Evolutionary conservation across 2,888 invertebrate genomes (phyloP), one percentile per base, ranked within the genome.

Genomic region (Monochamus alternatus): DNA sequence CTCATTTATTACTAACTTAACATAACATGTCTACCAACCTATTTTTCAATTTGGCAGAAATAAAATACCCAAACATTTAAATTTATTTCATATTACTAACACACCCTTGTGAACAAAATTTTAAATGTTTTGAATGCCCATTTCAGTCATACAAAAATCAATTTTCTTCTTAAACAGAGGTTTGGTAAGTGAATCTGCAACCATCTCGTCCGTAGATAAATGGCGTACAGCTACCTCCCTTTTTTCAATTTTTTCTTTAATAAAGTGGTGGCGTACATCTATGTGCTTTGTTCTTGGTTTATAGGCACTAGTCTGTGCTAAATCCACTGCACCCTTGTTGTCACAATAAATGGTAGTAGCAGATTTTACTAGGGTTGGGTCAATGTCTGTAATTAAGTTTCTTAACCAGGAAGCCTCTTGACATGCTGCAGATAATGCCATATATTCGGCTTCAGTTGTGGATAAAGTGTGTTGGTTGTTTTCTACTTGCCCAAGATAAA

Each of bases 341-440:
- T 47, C 47, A 47, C 47, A 47, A 47, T 47, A 47, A 47, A 47
- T 47, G 3, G 47, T 12, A 10, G 47, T 47, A 12, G 5, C 10
- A 10, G 47, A 10, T 47, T 47, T 12, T 47, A 47, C 47, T 8
- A 47, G 47, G 12, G 47, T 47, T 47, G 47, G 47, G n/a, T 58
- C 58, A 22, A 58, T 22, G 4, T 58, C 14, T 7, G 7, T 58
- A 5, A 58, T n/a, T 58, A 58, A 58, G 5, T 58, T 58, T 58
- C 58, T 14, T 58, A 58, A 58, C 58, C 58, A 58, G 7, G 30
- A 58, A 58, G 8, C 58, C n/a, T 58, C 58, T 58, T 52, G 52
- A 8, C 52, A 52, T 5, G 52, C n/a, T n/a, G n/a, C 10, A 3
- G 52, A 52, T 52, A 52, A 52, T 52, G 52, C 52, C 52, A 52